These are phyloP conservation scores for Sapajus apella DNA, from an alignment of 2,113 vertebrate species.

Conservation along the genomic window DNA sequence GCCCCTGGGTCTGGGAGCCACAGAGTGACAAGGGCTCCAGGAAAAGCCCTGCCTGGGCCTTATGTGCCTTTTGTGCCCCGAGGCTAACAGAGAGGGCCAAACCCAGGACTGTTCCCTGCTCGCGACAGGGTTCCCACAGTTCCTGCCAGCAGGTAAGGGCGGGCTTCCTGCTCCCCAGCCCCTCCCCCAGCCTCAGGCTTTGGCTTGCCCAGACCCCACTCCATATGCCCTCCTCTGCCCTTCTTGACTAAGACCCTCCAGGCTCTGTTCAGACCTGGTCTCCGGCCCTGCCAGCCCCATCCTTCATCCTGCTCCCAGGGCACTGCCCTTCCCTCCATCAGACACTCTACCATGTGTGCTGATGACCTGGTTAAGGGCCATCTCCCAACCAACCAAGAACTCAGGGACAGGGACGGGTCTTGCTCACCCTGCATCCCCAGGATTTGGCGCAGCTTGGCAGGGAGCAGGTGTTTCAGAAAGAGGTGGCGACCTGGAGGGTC, in stretches of 20 bases:
- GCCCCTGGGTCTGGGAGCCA: neutral
- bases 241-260: neutral
- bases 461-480: neutral
- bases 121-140: no score
- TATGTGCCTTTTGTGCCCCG: neutral
- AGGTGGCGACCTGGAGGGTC: accelerated
- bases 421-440: accelerated
- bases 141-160: neutral
- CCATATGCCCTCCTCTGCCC: accelerated
- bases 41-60: neutral
- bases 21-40: neutral
- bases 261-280: neutral
- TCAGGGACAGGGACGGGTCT: neutral
- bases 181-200: neutral
- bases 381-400: neutral
- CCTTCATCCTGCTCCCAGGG: neutral
- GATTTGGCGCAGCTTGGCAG: no score
- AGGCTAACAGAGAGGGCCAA: neutral
- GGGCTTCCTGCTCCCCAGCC: no score
- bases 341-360: neutral
- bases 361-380: no score
- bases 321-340: neutral
- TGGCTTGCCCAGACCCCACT: neutral
- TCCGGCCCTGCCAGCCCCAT: neutral
- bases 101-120: neutral